Conservation (phyloP, 2,797 vertebrate species). For the Apogon talboti region DNA sequence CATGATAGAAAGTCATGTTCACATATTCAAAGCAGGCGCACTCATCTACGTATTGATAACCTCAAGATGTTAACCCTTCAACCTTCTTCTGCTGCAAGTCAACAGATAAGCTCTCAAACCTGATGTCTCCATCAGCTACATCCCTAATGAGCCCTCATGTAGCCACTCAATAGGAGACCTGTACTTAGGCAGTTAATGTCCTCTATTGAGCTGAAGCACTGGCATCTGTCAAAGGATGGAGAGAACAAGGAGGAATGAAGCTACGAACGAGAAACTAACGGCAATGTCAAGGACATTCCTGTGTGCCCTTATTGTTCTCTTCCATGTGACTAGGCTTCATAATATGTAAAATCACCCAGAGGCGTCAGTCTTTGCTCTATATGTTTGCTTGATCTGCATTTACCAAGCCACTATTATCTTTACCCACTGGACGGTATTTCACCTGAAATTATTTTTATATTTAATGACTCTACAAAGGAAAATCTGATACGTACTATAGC, state of each 20-base stretch:
- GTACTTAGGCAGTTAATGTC: conserved; percentile 30
- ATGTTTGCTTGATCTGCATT: neutral
- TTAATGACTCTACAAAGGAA: conserved; percentile 9
- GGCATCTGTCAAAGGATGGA: conserved; percentile 22
- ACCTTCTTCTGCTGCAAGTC: conserved; percentile 32
- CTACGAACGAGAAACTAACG: conserved; percentile 1
- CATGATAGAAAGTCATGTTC: conserved; percentile 44
- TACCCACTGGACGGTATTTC: neutral
- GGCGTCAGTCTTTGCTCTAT: neutral
- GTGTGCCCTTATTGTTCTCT: neutral
- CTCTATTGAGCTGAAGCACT: conserved; percentile 34
- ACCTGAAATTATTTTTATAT: neutral
- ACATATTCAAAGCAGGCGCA: conserved; percentile 38
- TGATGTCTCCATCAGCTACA: conserved; percentile 47
- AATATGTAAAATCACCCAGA: conserved; percentile 3
- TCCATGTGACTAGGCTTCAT: neutral
- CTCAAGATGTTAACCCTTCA: conserved; percentile 44
- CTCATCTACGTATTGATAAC: conserved; percentile 45
- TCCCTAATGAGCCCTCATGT: conserved; percentile 48
- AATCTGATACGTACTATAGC: neutral
- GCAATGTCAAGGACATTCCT: conserved; percentile 30
- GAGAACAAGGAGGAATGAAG: conserved; percentile 2
- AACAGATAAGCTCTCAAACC: conserved; percentile 51
- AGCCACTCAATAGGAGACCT: conserved; percentile 24
- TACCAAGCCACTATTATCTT: neutral